Evolutionary conservation across 2,113 vertebrate species (phyloP), one percentile per base, ranked within the genome.

Genomic region (Tonatia bakeri): DNA sequence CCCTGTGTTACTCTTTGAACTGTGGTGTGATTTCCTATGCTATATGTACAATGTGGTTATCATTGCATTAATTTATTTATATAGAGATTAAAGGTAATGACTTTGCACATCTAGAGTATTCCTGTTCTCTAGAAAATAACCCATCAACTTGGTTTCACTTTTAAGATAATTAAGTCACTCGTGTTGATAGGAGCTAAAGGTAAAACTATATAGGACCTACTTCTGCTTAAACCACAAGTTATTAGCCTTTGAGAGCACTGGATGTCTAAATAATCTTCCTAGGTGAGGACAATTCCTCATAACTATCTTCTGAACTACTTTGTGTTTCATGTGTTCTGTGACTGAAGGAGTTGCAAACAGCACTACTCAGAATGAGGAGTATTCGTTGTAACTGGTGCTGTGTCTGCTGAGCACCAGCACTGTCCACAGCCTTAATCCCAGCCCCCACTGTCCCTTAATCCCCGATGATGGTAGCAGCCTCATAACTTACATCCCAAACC

Each of bases 41-140:
- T 95, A 12, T 93, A 56, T 81, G 86, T 97, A 94, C 80, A 82
- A 82, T 86, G n/a, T 89, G 73, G 84, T 72, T 92, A 86, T 59
- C 16, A 36, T 40, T 72, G 52, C 13, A 87, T 85, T 72, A 33
- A 65, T 92, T 65, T 89, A 89, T 69, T 94, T 92, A 80, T 56
- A 26, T 90, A 17, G 8, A 50, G 40, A 75, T 67, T 90, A 90
- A 36, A 88, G 7, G 26, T 90, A 76, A 84, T 50, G 69, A 36
- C 38, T 69, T 38, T 83, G 75, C 40, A 75, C 52, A 83, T 45
- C 36, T 31, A 7, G 43, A 38, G 8, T 45, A 75, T 77, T 96
- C 43, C 22, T 92, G 17, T 77, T 82, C n/a, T 97, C 45, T 90
- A 88, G 56, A 96, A 91, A 92, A 91, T 38, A 91, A 85, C 81